Percentiles rank a stretch among this genome's conserved stretches.
These are phyloP conservation scores for Vespertilio murinus DNA, from an alignment of 2,797 vertebrate genomes.

Conservation along the genomic window DNA sequence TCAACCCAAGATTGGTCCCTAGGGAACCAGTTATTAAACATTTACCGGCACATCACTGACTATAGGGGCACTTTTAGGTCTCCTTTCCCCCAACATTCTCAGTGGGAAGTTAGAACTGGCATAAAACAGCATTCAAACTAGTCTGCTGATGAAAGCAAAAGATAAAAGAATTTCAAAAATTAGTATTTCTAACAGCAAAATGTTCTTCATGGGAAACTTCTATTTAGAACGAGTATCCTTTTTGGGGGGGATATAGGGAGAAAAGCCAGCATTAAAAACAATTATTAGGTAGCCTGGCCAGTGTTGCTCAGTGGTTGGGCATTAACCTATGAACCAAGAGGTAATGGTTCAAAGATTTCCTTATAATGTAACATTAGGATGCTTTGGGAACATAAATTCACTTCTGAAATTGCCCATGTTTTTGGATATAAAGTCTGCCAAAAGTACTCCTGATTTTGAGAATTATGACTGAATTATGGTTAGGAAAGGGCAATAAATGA, in stretches of 20 bases:
- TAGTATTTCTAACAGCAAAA: constrained; percentile 27
- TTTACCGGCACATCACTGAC: constrained; percentile 4
- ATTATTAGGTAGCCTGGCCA: not conserved
- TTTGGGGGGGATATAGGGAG: not conserved
- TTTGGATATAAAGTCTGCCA: not conserved
- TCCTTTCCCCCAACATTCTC: not conserved
- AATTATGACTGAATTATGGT: constrained; percentile 28
- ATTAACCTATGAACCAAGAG: too few relatives aligned
- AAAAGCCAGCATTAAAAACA: not conserved
- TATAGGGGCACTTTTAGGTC: not conserved
- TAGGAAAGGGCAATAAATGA: constrained; percentile 44
- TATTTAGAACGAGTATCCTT: constrained; percentile 33
- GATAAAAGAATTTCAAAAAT: constrained; percentile 41
- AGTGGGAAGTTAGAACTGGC: constrained; percentile 25
- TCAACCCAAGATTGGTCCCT: not conserved
- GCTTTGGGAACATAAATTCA: not conserved
- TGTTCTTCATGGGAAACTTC: constrained; percentile 2
- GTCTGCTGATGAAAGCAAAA: constrained; percentile 25
- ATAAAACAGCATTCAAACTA: constrained; percentile 40
- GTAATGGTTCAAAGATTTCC: not conserved
- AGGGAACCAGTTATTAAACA: constrained; percentile 6
- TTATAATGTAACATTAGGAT: constrained; percentile 30
- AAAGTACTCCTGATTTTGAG: constrained; percentile 20
- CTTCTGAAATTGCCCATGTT: constrained; percentile 5
- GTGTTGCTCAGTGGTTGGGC: too few relatives aligned